These are phyloP conservation scores for Limenitis camilla DNA, from an alignment of 2,888 invertebrate species.

Conservation along the genomic window DNA sequence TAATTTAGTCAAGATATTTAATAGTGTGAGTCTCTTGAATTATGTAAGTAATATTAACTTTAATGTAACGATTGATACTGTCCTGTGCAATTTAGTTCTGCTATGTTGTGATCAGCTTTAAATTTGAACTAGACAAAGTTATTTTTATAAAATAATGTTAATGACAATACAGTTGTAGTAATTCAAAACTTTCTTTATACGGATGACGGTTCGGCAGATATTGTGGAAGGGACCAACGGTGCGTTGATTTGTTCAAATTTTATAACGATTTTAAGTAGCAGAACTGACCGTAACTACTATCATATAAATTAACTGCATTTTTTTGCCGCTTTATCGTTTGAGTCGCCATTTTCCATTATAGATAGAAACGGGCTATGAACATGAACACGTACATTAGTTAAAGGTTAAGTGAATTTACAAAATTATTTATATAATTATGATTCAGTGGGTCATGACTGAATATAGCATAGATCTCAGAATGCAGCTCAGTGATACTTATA, in stretches of 20 bases:
- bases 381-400: constrained; percentile 41
- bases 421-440: constrained; percentile 55
- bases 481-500: constrained; percentile 56
- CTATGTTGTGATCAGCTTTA: constrained; percentile 72
- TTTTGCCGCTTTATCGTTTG: constrained; percentile 42
- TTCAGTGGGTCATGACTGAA: constrained; percentile 67
- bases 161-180: constrained; percentile 69
- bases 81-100: constrained; percentile 70
- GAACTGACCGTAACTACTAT: constrained; percentile 38
- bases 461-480: constrained; percentile 73
- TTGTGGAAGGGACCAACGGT: constrained; percentile 69
- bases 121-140: constrained; percentile 66
- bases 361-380: constrained; percentile 62
- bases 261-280: constrained; percentile 37
- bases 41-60: constrained; percentile 64
- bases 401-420: constrained; percentile 49
- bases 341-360: constrained; percentile 41
- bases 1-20: constrained; percentile 74
- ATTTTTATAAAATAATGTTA: constrained; percentile 66
- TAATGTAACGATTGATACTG: constrained; percentile 55
- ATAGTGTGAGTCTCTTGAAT: constrained; percentile 71
- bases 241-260: constrained; percentile 38
- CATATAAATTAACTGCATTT: constrained; percentile 51
- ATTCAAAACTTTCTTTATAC: constrained; percentile 45
- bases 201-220: constrained; percentile 53